phyloP scores from a whole-genome alignment of 1,140 invertebrate species.

The Apis dorsata region DNA sequence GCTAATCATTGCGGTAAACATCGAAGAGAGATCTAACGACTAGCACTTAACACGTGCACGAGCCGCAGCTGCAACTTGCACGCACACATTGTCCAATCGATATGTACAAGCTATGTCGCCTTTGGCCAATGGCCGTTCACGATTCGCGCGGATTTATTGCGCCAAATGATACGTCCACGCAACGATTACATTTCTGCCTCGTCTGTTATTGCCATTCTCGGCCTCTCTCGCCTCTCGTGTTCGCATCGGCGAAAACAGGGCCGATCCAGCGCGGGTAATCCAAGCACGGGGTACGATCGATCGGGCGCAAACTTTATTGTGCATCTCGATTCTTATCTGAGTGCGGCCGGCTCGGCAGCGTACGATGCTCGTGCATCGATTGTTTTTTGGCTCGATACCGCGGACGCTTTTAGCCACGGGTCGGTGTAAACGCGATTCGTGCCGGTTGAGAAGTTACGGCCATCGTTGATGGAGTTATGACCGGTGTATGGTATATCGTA shows the following conservation, averaged over 20 bases:
- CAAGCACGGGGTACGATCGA: neutral
- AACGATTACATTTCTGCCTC: slow-evolving; percentile 27
- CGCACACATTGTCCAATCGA: neutral
- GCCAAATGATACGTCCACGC: slow-evolving; percentile 47
- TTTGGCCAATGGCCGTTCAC: slow-evolving; percentile 35
- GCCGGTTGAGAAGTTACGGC: neutral
- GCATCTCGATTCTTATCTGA: neutral
- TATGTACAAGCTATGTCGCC: slow-evolving; percentile 15
- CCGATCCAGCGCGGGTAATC: neutral
- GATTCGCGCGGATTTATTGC: slow-evolving; percentile 43
- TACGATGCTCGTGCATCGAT: slow-evolving; percentile 10
- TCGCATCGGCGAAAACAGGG: slow-evolving; percentile 19
- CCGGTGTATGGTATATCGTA: neutral
- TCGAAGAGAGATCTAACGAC: slow-evolving; percentile 4
- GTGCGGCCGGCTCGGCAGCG: too few relatives aligned
- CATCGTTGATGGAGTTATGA: neutral
- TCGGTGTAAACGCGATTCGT: neutral
- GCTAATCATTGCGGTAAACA: slow-evolving; percentile 2
- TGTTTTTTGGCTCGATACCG: neutral
- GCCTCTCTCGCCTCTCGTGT: neutral
- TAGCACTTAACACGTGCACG: slow-evolving; percentile 9
- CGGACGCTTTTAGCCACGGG: neutral
- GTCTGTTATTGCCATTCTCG: neutral
- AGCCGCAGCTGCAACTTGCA: slow-evolving; percentile 34
- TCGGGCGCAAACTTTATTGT: slow-evolving; percentile 7